Conservation (phyloP, 2,797 vertebrate species). For the Cryptoprocta ferox region DNA sequence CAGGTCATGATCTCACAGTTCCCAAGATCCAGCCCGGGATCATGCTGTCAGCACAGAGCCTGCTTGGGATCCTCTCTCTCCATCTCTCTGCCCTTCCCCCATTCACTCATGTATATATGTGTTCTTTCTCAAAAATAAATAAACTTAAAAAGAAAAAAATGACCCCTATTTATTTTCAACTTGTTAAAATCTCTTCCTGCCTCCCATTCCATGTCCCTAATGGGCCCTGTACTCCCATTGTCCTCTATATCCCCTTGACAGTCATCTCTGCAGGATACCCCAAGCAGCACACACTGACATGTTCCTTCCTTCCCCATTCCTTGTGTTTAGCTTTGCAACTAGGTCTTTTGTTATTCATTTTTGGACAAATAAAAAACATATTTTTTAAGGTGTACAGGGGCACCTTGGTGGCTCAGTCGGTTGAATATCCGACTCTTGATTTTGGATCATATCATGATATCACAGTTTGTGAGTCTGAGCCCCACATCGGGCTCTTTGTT, state of each 20-base stretch:
- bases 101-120: too few relatives aligned
- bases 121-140: too few relatives aligned
- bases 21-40: too few relatives aligned
- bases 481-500: too few relatives aligned
- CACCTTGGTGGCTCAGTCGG: too few relatives aligned
- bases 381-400: background rate
- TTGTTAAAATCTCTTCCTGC: background rate
- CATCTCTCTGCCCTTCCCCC: too few relatives aligned
- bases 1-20: too few relatives aligned
- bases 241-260: background rate
- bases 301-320: background rate
- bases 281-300: background rate
- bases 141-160: background rate
- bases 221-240: fast-evolving
- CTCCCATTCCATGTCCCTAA: background rate
- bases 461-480: too few relatives aligned
- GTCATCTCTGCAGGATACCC: background rate
- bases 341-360: background rate
- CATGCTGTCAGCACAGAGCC: too few relatives aligned
- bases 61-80: too few relatives aligned
- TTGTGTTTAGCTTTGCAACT: background rate
- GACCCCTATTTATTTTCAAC: background rate
- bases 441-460: too few relatives aligned
- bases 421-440: too few relatives aligned
- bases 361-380: background rate